Base-by-base conservation (phyloP, 2,113 vertebrate genomes). In the Piprites chloris region DNA sequence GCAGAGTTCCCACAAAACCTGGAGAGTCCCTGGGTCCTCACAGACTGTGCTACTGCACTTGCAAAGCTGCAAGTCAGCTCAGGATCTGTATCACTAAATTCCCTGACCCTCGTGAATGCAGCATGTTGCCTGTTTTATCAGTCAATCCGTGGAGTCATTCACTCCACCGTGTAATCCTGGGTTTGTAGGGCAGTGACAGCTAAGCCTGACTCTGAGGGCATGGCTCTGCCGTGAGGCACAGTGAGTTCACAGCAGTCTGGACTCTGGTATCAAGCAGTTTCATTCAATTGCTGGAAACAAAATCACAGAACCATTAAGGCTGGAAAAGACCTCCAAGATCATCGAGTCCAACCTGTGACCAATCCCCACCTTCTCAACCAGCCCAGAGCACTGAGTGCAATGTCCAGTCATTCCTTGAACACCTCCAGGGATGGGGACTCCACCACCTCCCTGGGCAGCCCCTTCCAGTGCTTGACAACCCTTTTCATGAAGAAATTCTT, bases 141-240 rank as follows among this genome's bases (percentile, higher is more conserved):
- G 1, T 32, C 44, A 19, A 2, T 44, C 50, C 2, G 8, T 0
- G 52, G 37, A 62, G 23, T 63, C 49, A 9, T 15, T 55, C 76
- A 5, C 49, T 65, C 21, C 33, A 4, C 2, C 0, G 0, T 23
- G 42, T 17, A n/a, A 49, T 21, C n/a, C 32, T 2, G 1, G 4
- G 12, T 21, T 5, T 52, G 59, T 6, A 61, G 49, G 72, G 5
- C 15, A 59, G 72, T 0, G 30, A 20, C 7, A 50, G 75, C 79
- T 69, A 66, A 69, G 63, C n/a, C 78, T 37, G 7, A 6, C 18
- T 16, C 58, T 65, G n/a, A 74, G 73, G 41, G 79, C 3, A 61
- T 0, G 0, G 76, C 74, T 72, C 78, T 49, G 63, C 20, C 0
- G 0, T 10, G 24, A 42, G 7, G 14, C 3, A 7, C 59, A 20